Conservation (phyloP, 2,113 vertebrate species). For the Thamnaconus septentrionalis region DNA sequence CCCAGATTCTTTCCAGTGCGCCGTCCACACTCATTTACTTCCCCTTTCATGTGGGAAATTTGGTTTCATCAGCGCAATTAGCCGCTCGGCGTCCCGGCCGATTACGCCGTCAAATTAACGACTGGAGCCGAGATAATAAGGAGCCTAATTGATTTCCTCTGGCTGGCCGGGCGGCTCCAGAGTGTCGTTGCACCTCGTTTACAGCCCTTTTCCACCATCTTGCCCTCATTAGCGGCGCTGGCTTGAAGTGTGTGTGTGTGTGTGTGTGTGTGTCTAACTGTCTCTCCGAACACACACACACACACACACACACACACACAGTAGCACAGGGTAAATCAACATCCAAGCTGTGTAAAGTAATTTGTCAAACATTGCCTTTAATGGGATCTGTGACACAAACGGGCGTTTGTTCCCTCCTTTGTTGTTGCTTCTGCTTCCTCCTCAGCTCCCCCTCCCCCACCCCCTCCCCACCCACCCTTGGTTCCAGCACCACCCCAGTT, state of each 20-base stretch:
- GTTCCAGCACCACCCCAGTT: too few species aligned
- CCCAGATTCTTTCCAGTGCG: constrained; percentile 65
- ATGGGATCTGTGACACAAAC: constrained; percentile 64
- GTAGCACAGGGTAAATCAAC: constrained; percentile 35
- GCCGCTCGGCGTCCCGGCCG: constrained; percentile 53
- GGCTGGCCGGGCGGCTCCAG: constrained; percentile 32
- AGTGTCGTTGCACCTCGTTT: constrained; percentile 63
- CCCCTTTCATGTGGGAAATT: constrained; percentile 67
- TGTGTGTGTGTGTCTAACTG: constrained; percentile 14
- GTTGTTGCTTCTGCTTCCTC: constrained; percentile 47
- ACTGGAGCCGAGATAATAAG: constrained; percentile 57
- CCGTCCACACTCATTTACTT: constrained; percentile 69
- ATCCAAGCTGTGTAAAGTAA: constrained; percentile 67
- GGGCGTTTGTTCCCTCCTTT: constrained; percentile 55
- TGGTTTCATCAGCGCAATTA: constrained; percentile 75
- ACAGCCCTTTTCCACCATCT: constrained; percentile 42
- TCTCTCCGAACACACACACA: not conserved
- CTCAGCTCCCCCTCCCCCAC: constrained; percentile 9
- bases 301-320: constrained; percentile 16
- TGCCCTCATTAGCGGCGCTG: constrained; percentile 67
- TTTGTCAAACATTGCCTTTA: constrained; percentile 77
- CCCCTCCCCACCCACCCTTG: not conserved
- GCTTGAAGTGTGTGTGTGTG: constrained; percentile 3
- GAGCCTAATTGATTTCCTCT: constrained; percentile 70
- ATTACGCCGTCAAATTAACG: constrained; percentile 70